Conservation (phyloP, 2,113 vertebrate species). For the Pogonocichla stellata region DNA sequence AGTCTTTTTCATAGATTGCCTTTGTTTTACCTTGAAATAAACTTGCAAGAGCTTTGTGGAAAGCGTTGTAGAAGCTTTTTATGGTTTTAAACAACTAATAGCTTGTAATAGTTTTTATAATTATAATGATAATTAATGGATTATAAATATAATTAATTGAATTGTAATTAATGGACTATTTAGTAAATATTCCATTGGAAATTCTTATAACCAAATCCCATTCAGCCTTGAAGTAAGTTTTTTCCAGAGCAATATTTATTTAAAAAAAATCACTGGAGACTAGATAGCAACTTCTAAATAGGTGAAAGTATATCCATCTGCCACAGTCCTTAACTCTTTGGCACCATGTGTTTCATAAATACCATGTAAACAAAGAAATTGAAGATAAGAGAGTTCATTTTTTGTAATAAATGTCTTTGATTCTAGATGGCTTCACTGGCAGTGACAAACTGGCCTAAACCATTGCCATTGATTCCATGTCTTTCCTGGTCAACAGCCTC, state of each 20-base stretch:
- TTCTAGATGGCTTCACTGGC: constrained; percentile 96
- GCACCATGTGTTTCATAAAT: neutral
- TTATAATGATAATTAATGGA: neutral
- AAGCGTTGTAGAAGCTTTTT: neutral
- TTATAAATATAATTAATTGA: neutral
- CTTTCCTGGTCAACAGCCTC: constrained; percentile 98
- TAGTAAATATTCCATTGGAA: neutral
- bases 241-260: neutral
- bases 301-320: neutral
- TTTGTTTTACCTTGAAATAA: neutral
- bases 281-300: neutral
- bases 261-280: neutral
- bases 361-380: neutral
- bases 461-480: constrained; percentile 93
- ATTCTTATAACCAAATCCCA: neutral
- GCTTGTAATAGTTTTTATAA: neutral
- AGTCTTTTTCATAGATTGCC: neutral
- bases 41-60: neutral
- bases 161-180: neutral
- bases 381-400: neutral
- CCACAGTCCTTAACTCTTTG: neutral
- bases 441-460: constrained; percentile 96
- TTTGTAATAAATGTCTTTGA: neutral
- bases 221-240: neutral
- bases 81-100: neutral